phyloP scores from a whole-genome alignment of 2,113 vertebrate species.

The Vidua chalybeata region DNA sequence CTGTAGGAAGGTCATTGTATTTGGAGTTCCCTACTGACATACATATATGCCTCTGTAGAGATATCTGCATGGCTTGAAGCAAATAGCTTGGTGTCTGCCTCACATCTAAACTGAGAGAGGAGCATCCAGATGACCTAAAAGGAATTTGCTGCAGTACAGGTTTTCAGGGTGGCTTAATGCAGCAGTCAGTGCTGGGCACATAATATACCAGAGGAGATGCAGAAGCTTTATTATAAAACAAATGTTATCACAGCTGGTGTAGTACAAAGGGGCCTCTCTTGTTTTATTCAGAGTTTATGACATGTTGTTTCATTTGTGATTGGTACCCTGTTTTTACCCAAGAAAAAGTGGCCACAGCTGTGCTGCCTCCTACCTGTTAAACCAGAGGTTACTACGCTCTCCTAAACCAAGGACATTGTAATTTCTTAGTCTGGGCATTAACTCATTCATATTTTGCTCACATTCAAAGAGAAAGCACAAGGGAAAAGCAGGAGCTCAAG shows the following conservation, averaged over 20 bases:
- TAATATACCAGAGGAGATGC: not conserved
- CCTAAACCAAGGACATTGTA: not conserved
- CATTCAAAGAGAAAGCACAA: not conserved
- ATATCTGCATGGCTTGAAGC: not conserved
- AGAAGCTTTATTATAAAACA: not conserved
- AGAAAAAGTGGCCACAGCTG: not conserved
- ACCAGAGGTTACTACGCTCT: rapidly evolving
- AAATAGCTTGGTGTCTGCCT: not conserved
- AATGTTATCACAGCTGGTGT: not conserved
- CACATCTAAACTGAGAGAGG: not conserved
- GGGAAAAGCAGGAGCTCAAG: not conserved
- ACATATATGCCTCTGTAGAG: not conserved
- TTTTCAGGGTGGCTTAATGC: not conserved
- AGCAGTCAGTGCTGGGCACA: not conserved
- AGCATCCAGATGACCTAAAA: not conserved
- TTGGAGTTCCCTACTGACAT: rapidly evolving
- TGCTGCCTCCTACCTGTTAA: not conserved
- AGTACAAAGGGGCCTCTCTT: not conserved
- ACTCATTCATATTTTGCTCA: not conserved
- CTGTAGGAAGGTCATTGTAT: not conserved
- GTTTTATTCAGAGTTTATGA: not conserved
- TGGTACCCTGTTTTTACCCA: not conserved
- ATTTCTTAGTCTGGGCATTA: not conserved
- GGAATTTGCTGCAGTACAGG: not conserved
- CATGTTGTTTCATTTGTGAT: not conserved